Conservation (phyloP, 2,888 invertebrate genomes). For the Encarsia formosa region DNA sequence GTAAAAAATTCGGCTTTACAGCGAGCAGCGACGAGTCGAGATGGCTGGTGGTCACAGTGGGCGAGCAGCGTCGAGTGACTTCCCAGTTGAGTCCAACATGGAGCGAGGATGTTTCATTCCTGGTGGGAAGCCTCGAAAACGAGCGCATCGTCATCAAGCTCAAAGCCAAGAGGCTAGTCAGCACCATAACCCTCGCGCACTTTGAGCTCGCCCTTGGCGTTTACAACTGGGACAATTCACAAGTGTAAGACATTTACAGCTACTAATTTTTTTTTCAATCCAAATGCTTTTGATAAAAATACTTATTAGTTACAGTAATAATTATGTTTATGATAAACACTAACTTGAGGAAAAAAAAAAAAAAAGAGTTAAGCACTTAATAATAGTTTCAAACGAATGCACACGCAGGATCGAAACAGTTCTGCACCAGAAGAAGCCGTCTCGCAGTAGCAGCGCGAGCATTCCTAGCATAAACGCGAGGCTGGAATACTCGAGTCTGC, state of each 20-base stretch:
- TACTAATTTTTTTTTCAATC: no score
- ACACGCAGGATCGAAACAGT: constrained; percentile 48
- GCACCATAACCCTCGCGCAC: constrained; percentile 52
- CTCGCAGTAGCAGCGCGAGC: constrained; percentile 40
- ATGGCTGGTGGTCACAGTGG: constrained; percentile 52
- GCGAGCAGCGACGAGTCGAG: constrained; percentile 49
- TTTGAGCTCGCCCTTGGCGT: constrained; percentile 51
- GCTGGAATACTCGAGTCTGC: constrained; percentile 52
- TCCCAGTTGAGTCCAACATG: constrained; percentile 47
- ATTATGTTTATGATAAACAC: no score
- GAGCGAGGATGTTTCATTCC: constrained; percentile 54
- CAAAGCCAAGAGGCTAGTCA: constrained; percentile 54
- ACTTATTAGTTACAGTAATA: no score
- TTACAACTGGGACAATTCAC: constrained; percentile 51
- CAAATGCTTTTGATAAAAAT: no score
- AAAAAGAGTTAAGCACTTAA: no score
- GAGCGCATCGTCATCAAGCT: constrained; percentile 52
- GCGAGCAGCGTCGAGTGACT: constrained; percentile 51
- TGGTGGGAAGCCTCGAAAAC: constrained; percentile 50
- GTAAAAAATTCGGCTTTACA: constrained; percentile 15
- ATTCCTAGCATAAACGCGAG: constrained; percentile 47
- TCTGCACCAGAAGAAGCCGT: constrained; percentile 48
- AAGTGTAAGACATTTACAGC: no score
- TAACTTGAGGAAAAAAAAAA: no score
- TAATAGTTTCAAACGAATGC: no score